Evolutionary conservation across 2,113 vertebrate genomes (phyloP), one percentile per base, ranked within the genome.

Genomic region (Otolemur garnettii): DNA sequence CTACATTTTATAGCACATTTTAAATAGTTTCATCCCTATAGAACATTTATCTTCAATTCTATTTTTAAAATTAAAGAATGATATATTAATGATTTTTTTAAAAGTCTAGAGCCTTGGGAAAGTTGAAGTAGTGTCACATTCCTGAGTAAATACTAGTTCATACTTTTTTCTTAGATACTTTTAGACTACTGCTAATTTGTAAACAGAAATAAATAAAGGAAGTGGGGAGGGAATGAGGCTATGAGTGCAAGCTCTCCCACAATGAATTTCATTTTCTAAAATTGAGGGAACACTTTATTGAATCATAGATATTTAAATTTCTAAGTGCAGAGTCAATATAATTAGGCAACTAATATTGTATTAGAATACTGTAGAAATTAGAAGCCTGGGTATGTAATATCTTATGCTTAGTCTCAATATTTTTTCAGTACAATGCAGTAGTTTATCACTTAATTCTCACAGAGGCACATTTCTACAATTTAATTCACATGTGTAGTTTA

Each of bases 281-380:
- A 77, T 91, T 94, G 68, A 80, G 96, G 50, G 59, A 96, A 97
- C 81, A 92, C 93, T 80, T 80, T 66, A 86, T 72, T 93, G 93
- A 95, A 96, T 95, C 82, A 86, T 86, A 95, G 77, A 93, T 97
- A 93, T 71, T 97, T 97, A 95, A 95, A 96, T 97, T 97, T 95
- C 87, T 93, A 95, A 28, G 71, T 87, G 69, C 50, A 87, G 72
- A 86, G 57, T 21, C 80, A 96, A 87, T 66, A 83, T 91, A 94
- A 97, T 94, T 84, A 97, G 69, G 69, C 80, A 95, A 77, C 87
- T 97, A 89, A 98, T 98, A 84, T 96, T 94, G 87, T 78, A 42
- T 57, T 91, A 4, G 66, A 84, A 87, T 68, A 14, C n/a, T 17
- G 22, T 50, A 5, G 11, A 93, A 59, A 75, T 55, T 71, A 90